phyloP scores from a whole-genome alignment of 2,797 vertebrate genomes.

The Tolypeutes matacus region DNA sequence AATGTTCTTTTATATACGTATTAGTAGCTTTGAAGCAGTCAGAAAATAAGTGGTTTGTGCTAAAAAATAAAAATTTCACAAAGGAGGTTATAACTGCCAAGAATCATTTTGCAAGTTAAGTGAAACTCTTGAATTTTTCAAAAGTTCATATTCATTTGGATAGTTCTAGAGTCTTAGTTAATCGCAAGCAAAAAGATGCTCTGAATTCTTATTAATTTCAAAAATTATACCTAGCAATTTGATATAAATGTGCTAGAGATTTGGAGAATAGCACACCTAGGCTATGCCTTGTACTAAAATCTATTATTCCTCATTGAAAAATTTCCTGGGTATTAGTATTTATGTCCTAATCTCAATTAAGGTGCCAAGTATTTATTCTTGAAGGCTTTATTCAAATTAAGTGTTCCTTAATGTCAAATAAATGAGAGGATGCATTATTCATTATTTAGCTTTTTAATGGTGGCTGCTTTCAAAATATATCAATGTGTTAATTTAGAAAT shows the following conservation, averaged over 20 bases:
- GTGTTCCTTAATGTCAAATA: constrained; percentile 78
- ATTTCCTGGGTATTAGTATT: constrained; percentile 79
- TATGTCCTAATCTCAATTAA: constrained; percentile 78
- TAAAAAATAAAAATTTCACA: constrained; percentile 77
- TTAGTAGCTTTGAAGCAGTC: constrained; percentile 81
- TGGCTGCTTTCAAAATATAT: constrained; percentile 70
- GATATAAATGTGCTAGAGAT: constrained; percentile 83
- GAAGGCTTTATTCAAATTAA: constrained; percentile 80
- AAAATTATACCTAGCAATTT: constrained; percentile 82
- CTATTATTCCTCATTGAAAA: constrained; percentile 72
- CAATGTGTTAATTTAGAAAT: constrained; percentile 67
- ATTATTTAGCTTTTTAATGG: constrained; percentile 77
- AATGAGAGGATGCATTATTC: constrained; percentile 80
- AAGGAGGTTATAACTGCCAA: constrained; percentile 69
- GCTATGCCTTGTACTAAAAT: constrained; percentile 67
- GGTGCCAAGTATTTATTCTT: constrained; percentile 70
- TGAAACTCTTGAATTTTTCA: constrained; percentile 67
- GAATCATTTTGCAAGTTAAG: constrained; percentile 80
- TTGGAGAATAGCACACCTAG: constrained; percentile 76
- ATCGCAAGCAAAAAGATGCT: constrained; percentile 80
- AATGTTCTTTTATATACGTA: constrained; percentile 67
- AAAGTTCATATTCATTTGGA: constrained; percentile 70
- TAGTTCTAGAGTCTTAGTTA: constrained; percentile 80
- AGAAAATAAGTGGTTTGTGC: constrained; percentile 76
- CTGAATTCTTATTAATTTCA: constrained; percentile 85